Percentiles rank a stretch among this genome's conserved stretches.
Conservation (phyloP, 2,888 invertebrate species). For the Entomobrya multifasciata region DNA sequence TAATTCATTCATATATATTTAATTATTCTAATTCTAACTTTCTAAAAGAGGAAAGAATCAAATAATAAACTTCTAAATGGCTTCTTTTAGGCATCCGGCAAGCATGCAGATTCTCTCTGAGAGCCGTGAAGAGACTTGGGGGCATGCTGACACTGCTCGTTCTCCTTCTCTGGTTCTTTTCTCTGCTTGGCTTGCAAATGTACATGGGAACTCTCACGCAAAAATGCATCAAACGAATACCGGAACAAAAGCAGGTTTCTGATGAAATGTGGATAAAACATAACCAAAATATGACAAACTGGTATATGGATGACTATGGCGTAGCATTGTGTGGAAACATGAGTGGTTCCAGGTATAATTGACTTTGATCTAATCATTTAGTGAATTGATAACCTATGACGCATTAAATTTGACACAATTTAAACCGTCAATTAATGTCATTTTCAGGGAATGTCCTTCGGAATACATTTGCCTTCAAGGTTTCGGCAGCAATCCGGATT, state of each 20-base stretch:
- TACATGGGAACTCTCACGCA: constrained; percentile 69
- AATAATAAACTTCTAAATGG: neutral
- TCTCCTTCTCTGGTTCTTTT: constrained; percentile 52
- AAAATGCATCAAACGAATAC: constrained; percentile 56
- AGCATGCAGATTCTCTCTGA: constrained; percentile 47
- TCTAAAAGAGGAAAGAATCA: neutral
- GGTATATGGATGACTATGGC: constrained; percentile 35
- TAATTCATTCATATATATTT: constrained; percentile 13
- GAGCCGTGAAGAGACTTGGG: constrained; percentile 40
- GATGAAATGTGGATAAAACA: constrained; percentile 35
- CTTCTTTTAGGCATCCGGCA: constrained; percentile 56
- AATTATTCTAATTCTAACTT: neutral
- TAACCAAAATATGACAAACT: constrained; percentile 52
- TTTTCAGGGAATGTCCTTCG: constrained; percentile 61
- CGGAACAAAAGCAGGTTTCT: neutral
- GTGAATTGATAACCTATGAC: no score
- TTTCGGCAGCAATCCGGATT: constrained; percentile 65
- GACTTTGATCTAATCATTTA: no score
- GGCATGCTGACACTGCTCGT: constrained; percentile 50
- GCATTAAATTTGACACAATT: no score
- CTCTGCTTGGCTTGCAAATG: constrained; percentile 43
- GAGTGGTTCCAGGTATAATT: constrained; percentile 43
- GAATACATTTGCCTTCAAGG: constrained; percentile 63
- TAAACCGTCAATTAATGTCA: no score
- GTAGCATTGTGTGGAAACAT: constrained; percentile 64